Conservation (phyloP, 2,888 invertebrate species). For the Pseudococcus longispinus region DNA sequence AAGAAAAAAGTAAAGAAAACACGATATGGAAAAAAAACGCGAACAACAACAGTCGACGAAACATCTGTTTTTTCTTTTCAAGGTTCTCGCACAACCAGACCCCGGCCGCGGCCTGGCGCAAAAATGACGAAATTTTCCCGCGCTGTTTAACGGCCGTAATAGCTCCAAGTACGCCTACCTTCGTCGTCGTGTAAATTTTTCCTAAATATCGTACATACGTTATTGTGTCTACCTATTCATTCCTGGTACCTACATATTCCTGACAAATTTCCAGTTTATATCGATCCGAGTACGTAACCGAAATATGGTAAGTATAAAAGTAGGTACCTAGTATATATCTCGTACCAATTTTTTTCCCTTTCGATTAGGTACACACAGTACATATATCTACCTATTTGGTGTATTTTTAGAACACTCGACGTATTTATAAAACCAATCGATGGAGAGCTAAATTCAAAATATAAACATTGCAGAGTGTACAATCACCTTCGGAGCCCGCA, state of each 20-base stretch:
- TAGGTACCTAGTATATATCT: no score
- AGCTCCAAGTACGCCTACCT: neutral
- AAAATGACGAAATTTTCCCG: neutral
- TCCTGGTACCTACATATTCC: no score
- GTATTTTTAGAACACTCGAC: neutral
- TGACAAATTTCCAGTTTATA: neutral
- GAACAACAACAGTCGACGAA: neutral
- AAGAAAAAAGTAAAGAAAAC: neutral
- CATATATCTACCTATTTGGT: neutral
- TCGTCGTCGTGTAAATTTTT: neutral
- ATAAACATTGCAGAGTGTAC: neutral
- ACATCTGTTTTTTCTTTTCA: constrained; percentile 8
- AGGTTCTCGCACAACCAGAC: neutral
- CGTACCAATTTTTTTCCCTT: neutral
- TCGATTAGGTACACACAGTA: neutral
- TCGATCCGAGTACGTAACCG: neutral
- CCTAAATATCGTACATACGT: no score
- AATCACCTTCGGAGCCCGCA: neutral
- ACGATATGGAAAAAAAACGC: neutral
- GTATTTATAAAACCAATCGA: neutral
- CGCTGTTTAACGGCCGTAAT: neutral
- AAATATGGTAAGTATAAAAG: neutral
- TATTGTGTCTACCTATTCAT: no score
- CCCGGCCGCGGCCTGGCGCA: neutral
- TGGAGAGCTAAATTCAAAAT: neutral